Evolutionary conservation across 2,888 invertebrate genomes (phyloP), one percentile per base, ranked within the genome.

Genomic region (Cancer borealis): DNA sequence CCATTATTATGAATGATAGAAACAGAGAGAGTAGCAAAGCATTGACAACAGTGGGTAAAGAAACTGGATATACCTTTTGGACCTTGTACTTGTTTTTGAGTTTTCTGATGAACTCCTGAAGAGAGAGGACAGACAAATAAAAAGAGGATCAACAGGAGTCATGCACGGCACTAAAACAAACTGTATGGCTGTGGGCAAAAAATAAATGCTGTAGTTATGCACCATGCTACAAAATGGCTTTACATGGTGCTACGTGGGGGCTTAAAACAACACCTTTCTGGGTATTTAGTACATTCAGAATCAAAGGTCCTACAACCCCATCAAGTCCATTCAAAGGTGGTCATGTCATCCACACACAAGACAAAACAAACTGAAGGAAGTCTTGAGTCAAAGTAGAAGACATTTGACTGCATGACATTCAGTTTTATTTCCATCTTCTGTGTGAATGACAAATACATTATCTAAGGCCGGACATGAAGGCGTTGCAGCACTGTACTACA

Each of bases 81-180:
- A 17, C 66, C 87, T 91, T 94, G 92, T 54, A 93, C 87, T 88
- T 93, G 93, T 73, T 26, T 90, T 92, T 91, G 87, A 94, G 45
- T 94, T 92, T 94, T 87, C 91, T 88, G 90, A 90, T 87, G 92
- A 94, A 94, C 17, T 91, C 94, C 94, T 94, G 92, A 89, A 92
- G 92, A 90, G 84, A 93, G 84, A 91, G 91, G 30, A 49, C 26
- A 91, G 47, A 91, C 66, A 90, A 84, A 45, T 46, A 49, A 60
- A 45, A 92, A n/a, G 66, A 45, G 92, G 66, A 47, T 93, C 93
- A 93, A 88, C 91, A 90, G 54, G 46, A 5, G 14, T 87, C 93
- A 91, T 93, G 93, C 93, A 91, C n/a, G 30, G 79, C 79, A 10
- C 79, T 26, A 73, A 88, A 26, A 93, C 2, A 54, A 49, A 84